Evolutionary conservation across 2,113 vertebrate genomes (phyloP), one percentile per base, ranked within the genome.

Genomic region (Clinocottus analis): DNA sequence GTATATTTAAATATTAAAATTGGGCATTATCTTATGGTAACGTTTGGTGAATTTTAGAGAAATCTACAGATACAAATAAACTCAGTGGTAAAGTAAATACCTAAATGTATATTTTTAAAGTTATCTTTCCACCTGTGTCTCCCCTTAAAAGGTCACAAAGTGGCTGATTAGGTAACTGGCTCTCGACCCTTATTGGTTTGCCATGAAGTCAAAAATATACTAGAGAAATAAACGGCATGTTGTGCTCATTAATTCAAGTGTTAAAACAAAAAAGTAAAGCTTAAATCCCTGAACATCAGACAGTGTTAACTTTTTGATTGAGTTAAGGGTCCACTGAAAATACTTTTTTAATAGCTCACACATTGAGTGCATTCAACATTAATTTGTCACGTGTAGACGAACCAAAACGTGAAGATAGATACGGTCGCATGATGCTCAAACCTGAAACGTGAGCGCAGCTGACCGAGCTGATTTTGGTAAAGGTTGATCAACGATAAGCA

Each of bases 391-490:
- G 17, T 83, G 83, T 75, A 7, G 7, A 33, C 43, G 8, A 43
- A 70, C 16, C 3, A 31, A 81, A 80, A 75, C 16, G 27, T 74
- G 69, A 70, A 17, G 51, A 73, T 13, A 64, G 63, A 58, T 7
- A 16, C 10, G 41, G 75, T 45, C 60, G 73, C 51, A 23, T 56
- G 69, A 51, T 29, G 49, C 33, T 65, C 56, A 72, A 45, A 45
- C 33, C n/a, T 74, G 83, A 92, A 90, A 87, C 8, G 19, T 70
- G 79, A 87, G 77, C 11, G 69, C 74, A 35, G 43, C 62, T 61
- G 74, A 65, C 1, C 14, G 0, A 19, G 2, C 41, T 19, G 49
- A 59, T 79, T 29, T 19, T 76, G 37, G 62, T 63, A 51, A 85
- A 72, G 63, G 72, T 84, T 78, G 80, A 71, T 75, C 29, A 35